Conservation (phyloP, 1,140 invertebrate species). For the Drosophila elegans region DNA sequence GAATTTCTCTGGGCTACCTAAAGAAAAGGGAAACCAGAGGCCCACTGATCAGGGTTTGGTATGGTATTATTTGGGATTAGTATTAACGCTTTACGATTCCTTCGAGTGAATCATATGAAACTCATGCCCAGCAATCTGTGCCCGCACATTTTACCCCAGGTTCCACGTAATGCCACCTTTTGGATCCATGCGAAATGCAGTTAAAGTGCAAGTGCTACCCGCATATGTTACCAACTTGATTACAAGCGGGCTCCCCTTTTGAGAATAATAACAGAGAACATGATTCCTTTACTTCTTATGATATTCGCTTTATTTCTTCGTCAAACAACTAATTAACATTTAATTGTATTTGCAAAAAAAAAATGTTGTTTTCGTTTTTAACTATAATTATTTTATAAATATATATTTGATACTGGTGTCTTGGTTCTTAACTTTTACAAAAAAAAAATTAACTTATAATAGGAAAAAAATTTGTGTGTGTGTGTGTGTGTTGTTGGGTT, state of each 20-base stretch:
- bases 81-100: slow-evolving; percentile 41
- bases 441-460: slow-evolving; percentile 43
- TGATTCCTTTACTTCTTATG: slow-evolving; percentile 1
- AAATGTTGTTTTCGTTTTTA: neutral
- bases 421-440: slow-evolving; percentile 31
- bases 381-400: slow-evolving; percentile 6
- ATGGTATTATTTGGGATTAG: slow-evolving; percentile 29
- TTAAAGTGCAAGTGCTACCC: slow-evolving; percentile 40
- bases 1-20: neutral
- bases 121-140: slow-evolving; percentile 19
- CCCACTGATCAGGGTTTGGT: slow-evolving; percentile 1
- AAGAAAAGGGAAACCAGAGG: neutral
- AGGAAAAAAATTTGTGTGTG: slow-evolving; percentile 36
- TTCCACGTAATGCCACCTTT: neutral
- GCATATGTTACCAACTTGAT: slow-evolving; percentile 16
- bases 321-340: slow-evolving; percentile 59
- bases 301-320: slow-evolving; percentile 37
- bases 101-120: neutral
- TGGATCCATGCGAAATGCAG: slow-evolving; percentile 7
- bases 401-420: slow-evolving; percentile 54
- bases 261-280: too few species aligned
- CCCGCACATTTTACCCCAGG: slow-evolving; percentile 41
- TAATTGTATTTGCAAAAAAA: slow-evolving; percentile 5
- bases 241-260: slow-evolving; percentile 3
- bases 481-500: neutral